These are phyloP conservation scores for Bedellia somnulentella DNA, from an alignment of 2,888 invertebrate species.

Conservation along the genomic window DNA sequence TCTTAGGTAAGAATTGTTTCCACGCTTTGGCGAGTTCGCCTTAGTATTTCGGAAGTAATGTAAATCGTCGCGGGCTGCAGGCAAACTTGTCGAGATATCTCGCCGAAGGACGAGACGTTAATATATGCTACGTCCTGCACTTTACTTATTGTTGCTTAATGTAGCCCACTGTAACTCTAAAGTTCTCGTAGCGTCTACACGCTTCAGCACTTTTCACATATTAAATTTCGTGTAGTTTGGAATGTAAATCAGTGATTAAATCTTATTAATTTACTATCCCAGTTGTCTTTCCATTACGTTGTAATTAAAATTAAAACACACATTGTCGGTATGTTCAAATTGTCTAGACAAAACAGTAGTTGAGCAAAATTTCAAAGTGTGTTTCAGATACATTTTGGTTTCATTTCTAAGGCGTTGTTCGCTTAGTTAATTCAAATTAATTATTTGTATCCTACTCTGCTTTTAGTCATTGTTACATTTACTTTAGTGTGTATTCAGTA, in stretches of 20 bases:
- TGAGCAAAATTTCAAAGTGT: too few relatives aligned
- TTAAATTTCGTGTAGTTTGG: too few relatives aligned
- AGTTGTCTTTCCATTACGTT: too few relatives aligned
- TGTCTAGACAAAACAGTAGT: too few relatives aligned
- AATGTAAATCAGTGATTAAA: too few relatives aligned
- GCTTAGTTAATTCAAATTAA: conserved; percentile 51
- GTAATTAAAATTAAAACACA: too few relatives aligned
- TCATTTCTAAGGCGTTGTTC: too few relatives aligned
- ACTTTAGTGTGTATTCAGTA: conserved; percentile 1
- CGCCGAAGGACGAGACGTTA: conserved; percentile 56
- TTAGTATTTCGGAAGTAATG: conserved; percentile 50
- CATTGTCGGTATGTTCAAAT: too few relatives aligned
- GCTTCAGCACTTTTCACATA: too few relatives aligned
- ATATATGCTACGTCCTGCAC: conserved; percentile 52
- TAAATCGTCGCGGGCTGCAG: conserved; percentile 44
- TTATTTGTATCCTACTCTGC: conserved; percentile 32
- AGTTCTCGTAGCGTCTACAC: conserved; percentile 45
- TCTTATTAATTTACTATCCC: too few relatives aligned
- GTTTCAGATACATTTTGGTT: too few relatives aligned
- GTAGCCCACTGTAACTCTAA: conserved; percentile 41
- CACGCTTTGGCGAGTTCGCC: conserved; percentile 29
- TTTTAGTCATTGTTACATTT: conserved; percentile 27
- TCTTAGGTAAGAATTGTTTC: conserved; percentile 16
- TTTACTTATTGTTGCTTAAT: conserved; percentile 50
- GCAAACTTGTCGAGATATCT: conserved; percentile 49